phyloP scores from a whole-genome alignment of 2,888 invertebrate genomes.

The Operophtera brumata region DNA sequence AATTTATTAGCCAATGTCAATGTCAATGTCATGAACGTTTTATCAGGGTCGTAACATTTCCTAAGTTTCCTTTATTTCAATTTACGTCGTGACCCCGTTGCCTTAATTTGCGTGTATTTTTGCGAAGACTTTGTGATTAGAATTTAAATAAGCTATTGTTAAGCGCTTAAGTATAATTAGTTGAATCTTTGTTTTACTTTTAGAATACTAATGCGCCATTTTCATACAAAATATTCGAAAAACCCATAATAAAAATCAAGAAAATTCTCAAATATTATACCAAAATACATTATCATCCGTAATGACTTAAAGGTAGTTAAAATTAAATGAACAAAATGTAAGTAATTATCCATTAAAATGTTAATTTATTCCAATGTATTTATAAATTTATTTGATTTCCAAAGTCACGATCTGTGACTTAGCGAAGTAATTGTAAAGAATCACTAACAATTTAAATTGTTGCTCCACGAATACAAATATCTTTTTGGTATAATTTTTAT shows the following conservation, averaged over 20 bases:
- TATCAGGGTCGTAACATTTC: not conserved
- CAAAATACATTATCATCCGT: not conserved
- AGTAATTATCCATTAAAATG: not conserved
- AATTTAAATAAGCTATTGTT: slow-evolving; percentile 27
- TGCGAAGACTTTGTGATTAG: slow-evolving; percentile 17
- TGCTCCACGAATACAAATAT: not conserved
- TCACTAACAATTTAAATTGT: not conserved
- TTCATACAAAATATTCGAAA: too few relatives aligned
- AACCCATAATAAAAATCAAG: not conserved
- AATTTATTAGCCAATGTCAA: not conserved
- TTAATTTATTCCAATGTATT: not conserved
- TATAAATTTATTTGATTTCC: not conserved
- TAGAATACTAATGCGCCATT: too few relatives aligned
- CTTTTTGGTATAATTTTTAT: not conserved
- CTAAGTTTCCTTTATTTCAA: slow-evolving; percentile 10
- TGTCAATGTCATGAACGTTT: not conserved
- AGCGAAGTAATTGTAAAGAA: not conserved
- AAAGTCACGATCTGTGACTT: not conserved
- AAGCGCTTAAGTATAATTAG: too few relatives aligned
- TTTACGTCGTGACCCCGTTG: slow-evolving; percentile 22
- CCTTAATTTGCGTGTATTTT: slow-evolving; percentile 38
- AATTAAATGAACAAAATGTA: not conserved
- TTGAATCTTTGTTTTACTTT: not conserved
- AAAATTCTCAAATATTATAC: not conserved
- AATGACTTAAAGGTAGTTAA: not conserved